A percentile compares a stretch with the other conserved stretches of the same genome.
Conservation (phyloP, 2,113 vertebrate species). For the Eulemur macaco region DNA sequence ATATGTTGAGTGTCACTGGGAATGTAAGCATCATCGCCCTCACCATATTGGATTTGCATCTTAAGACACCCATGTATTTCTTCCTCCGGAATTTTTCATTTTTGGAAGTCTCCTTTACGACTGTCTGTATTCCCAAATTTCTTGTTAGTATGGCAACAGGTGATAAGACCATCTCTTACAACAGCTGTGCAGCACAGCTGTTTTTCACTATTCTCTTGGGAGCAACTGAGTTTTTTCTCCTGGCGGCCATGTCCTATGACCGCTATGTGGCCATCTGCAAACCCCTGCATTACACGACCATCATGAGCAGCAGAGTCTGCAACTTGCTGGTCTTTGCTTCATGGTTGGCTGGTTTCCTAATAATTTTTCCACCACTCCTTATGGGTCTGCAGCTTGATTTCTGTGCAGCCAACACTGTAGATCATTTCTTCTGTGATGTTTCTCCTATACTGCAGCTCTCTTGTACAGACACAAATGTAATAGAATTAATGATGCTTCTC, state of each 20-base stretch:
- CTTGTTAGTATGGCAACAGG: constrained; percentile 64
- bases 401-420: constrained; percentile 53
- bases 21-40: constrained; percentile 69
- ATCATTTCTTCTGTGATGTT: constrained; percentile 71
- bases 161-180: constrained; percentile 69
- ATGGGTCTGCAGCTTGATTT: constrained; percentile 62
- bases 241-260: constrained; percentile 69
- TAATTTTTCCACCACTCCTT: constrained; percentile 59
- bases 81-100: constrained; percentile 69
- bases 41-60: constrained; percentile 54
- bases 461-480: constrained; percentile 57
- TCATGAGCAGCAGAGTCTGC: constrained; percentile 63
- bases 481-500: constrained; percentile 63
- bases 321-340: constrained; percentile 57
- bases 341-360: constrained; percentile 65
- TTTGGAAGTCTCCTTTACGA: constrained; percentile 71
- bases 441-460: constrained; percentile 61
- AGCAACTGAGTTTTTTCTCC: constrained; percentile 67
- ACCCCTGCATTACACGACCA: constrained; percentile 57
- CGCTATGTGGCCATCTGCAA: constrained; percentile 70
- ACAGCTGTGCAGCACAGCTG: constrained; percentile 66
- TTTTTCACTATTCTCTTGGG: constrained; percentile 72
- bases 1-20: constrained; percentile 43
- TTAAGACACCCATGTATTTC: constrained; percentile 74
- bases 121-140: constrained; percentile 57